phyloP scores from a whole-genome alignment of 2,797 vertebrate species.

The Megaceryle alcyon region DNA sequence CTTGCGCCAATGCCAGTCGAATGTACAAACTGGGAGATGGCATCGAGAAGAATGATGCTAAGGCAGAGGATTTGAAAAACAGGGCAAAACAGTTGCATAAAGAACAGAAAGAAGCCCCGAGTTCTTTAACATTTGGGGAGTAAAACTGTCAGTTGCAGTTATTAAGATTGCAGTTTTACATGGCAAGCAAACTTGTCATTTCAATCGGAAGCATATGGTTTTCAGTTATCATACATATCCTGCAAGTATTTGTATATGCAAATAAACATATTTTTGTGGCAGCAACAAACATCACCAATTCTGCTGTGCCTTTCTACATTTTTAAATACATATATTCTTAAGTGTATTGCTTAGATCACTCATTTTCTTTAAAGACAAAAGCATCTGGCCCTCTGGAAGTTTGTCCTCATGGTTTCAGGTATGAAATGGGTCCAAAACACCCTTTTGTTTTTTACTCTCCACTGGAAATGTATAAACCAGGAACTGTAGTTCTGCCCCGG shows the following conservation, averaged over 20 bases:
- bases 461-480: not conserved
- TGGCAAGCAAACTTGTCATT: not conserved
- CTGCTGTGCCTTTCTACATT: not conserved
- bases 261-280: constrained; percentile 44
- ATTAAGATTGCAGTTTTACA: not conserved
- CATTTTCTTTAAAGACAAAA: not conserved
- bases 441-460: not conserved
- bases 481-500: not conserved
- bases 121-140: constrained; percentile 87
- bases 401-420: not conserved
- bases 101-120: constrained; percentile 78
- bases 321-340: not conserved
- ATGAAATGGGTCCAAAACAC: not conserved
- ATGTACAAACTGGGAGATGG: constrained; percentile 96
- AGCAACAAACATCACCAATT: not conserved
- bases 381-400: not conserved
- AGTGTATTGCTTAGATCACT: not conserved
- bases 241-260: constrained; percentile 21
- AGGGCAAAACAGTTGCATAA: constrained; percentile 86
- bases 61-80: constrained; percentile 91
- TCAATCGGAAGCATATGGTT: not conserved
- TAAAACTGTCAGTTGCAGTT: not conserved
- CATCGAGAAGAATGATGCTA: constrained; percentile 84
- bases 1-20: constrained; percentile 94
- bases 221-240: not conserved